These are phyloP conservation scores for Protonibea diacanthus DNA, from an alignment of 2,797 vertebrate genomes.

Conservation along the genomic window DNA sequence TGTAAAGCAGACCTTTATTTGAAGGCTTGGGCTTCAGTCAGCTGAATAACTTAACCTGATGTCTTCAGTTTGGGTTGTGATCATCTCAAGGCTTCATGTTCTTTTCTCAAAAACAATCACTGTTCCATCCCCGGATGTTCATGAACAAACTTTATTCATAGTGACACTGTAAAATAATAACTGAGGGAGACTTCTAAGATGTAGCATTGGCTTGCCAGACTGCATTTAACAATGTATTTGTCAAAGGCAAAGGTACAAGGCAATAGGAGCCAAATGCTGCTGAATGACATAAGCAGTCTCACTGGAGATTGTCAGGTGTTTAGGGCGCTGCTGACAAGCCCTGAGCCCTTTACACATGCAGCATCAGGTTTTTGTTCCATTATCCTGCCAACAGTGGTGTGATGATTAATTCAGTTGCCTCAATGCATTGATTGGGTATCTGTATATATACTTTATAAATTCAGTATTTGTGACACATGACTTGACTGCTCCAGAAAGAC, in stretches of 20 bases:
- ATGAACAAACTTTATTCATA: constrained; percentile 9
- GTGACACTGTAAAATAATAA: constrained; percentile 24
- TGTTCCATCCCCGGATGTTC: neutral
- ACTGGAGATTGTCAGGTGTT: constrained; percentile 23
- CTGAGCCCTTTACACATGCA: constrained; percentile 10
- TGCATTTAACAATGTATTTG: constrained; percentile 30
- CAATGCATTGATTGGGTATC: neutral
- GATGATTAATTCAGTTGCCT: constrained; percentile 6
- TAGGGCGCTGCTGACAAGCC: constrained; percentile 9
- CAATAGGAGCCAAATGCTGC: constrained; percentile 24
- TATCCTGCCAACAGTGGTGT: neutral
- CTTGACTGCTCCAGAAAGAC: neutral
- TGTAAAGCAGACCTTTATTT: neutral
- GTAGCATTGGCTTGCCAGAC: constrained; percentile 25
- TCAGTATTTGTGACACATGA: neutral
- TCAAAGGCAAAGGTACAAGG: constrained; percentile 21
- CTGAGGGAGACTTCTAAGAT: constrained; percentile 24
- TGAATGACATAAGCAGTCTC: constrained; percentile 30
- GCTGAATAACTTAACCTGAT: neutral
- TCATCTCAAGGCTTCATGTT: neutral
- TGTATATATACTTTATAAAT: neutral
- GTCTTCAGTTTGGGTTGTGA: neutral
- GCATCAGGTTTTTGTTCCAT: neutral
- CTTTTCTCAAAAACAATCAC: neutral
- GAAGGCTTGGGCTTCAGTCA: neutral